Percentiles rank a stretch among this genome's conserved stretches.
Evolutionary conservation across 2,797 vertebrate genomes (phyloP).

Genomic region (Gila robusta): DNA sequence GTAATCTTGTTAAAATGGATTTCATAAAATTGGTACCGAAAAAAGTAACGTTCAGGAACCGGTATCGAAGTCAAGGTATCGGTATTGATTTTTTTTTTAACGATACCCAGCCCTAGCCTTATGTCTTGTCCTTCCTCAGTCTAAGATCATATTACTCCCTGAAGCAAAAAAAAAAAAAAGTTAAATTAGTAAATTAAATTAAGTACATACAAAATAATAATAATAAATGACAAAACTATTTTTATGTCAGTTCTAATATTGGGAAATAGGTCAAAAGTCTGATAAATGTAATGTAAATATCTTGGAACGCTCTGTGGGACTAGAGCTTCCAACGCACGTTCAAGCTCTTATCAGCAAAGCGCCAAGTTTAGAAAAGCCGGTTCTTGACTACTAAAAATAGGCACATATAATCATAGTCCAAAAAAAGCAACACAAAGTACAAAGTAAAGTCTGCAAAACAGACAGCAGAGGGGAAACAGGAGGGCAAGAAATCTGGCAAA

Average conservation of each 20-base stretch:
- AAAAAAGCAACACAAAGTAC: slow-evolving; percentile 43
- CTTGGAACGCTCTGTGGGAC: background rate
- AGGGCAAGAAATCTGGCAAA: slow-evolving; percentile 31
- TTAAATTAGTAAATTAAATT: background rate
- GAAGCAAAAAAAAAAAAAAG: background rate
- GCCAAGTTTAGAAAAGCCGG: slow-evolving; percentile 42
- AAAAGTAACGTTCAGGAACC: too few relatives aligned
- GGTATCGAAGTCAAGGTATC: too few relatives aligned
- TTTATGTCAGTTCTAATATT: background rate
- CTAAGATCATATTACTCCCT: background rate
- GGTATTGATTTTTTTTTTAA: too few relatives aligned
- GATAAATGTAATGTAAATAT: too few relatives aligned
- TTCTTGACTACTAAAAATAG: slow-evolving; percentile 53
- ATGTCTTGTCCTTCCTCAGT: background rate
- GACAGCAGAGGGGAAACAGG: slow-evolving; percentile 31
- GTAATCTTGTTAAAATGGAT: too few relatives aligned
- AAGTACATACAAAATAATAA: background rate
- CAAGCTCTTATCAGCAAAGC: slow-evolving; percentile 44
- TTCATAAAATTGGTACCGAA: too few relatives aligned
- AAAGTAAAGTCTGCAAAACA: slow-evolving; percentile 45
- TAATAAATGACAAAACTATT: background rate
- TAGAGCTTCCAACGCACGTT: background rate
- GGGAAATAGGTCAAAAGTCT: background rate
- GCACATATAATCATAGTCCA: slow-evolving; percentile 41
- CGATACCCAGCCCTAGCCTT: background rate